Conservation (phyloP, 2,113 vertebrate species). For the Microtus oregoni region DNA sequence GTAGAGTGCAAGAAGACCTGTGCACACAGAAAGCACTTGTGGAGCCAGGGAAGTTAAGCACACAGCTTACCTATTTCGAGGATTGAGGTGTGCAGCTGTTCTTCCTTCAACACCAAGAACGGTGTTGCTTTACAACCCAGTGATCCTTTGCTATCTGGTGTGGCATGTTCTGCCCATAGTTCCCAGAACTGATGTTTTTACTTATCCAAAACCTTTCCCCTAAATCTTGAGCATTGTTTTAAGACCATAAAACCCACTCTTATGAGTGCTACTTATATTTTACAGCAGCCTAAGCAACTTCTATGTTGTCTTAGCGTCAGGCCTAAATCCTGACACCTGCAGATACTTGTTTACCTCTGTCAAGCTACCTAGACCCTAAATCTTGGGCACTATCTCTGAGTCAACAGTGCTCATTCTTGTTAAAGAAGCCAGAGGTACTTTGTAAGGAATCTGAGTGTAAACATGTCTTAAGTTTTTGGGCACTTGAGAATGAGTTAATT, state of each 20-base stretch:
- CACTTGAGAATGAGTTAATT: no score
- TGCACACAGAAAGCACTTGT: neutral
- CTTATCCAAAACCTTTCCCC: neutral
- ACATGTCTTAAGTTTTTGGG: no score
- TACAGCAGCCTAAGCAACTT: neutral
- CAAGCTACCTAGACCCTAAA: no score
- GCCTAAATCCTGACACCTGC: no score
- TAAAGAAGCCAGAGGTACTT: no score
- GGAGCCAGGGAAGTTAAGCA: neutral
- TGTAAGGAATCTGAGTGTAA: no score
- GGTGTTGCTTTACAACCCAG: neutral
- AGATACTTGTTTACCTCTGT: no score
- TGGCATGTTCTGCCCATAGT: neutral
- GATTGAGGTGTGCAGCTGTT: neutral
- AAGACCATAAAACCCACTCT: neutral
- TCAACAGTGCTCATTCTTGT: no score
- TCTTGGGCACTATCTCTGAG: no score
- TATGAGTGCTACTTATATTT: neutral
- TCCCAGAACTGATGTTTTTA: neutral
- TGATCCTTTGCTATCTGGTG: neutral
- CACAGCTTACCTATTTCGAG: neutral
- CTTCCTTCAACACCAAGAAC: neutral
- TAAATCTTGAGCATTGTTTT: neutral
- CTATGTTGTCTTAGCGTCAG: no score
- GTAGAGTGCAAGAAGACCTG: neutral